Evolutionary conservation across 2,797 vertebrate genomes (phyloP).

Genomic region (Liasis olivaceus): DNA sequence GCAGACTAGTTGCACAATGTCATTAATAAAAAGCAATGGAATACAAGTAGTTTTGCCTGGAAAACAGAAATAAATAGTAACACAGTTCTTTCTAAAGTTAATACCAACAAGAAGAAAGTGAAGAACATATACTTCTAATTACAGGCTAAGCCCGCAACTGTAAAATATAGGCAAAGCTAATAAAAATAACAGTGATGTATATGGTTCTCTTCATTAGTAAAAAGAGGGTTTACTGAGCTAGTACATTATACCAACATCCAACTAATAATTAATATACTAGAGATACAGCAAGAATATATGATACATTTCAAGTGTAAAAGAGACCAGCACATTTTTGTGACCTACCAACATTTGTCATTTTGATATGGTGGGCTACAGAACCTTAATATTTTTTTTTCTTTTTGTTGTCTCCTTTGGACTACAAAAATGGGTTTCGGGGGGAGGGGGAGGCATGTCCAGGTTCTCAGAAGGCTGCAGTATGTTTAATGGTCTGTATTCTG

Average conservation of each 20-base stretch:
- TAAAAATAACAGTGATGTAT: constrained; percentile 11
- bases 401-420: neutral
- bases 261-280: neutral
- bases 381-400: neutral
- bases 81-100: constrained; percentile 46
- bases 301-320: neutral
- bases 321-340: neutral
- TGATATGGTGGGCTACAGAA: neutral
- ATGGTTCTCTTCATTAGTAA: neutral
- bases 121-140: constrained; percentile 40
- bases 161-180: neutral
- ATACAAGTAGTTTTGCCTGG: constrained; percentile 45
- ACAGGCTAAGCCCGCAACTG: neutral
- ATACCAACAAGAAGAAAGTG: constrained; percentile 40
- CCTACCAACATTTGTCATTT: neutral
- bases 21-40: constrained; percentile 46
- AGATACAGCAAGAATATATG: neutral
- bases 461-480: neutral
- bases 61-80: constrained; percentile 28
- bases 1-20: constrained; percentile 7
- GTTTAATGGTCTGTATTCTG: neutral
- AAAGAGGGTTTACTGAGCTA: constrained; percentile 9
- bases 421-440: neutral
- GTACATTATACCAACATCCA: neutral
- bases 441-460: neutral